Evolutionary conservation across 2,888 invertebrate species (phyloP).

Genomic region (Monochamus alternatus): DNA sequence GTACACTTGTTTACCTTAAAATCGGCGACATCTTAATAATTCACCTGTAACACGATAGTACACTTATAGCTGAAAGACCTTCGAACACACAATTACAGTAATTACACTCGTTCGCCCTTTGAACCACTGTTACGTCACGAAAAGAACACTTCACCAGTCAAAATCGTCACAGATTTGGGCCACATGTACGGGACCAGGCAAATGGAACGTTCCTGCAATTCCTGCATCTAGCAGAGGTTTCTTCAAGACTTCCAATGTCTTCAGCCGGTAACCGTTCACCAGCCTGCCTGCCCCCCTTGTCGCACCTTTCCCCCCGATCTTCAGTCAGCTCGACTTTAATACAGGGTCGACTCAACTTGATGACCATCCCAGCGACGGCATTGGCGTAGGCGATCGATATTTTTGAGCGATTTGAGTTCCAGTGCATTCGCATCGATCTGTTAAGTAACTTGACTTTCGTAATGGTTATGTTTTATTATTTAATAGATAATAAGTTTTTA

Average conservation of each 20-base stretch:
- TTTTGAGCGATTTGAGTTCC: background rate
- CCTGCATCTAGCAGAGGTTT: constrained; percentile 37
- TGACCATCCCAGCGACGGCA: constrained; percentile 31
- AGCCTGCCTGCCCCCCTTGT: constrained; percentile 46
- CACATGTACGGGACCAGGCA: background rate
- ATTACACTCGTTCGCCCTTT: background rate
- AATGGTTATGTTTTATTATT: too few relatives aligned
- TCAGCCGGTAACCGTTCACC: constrained; percentile 49
- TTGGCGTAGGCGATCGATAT: constrained; percentile 13
- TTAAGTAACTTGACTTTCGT: background rate
- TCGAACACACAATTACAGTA: constrained; percentile 12
- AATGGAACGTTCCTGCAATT: constrained; percentile 21
- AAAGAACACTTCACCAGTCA: constrained; percentile 18
- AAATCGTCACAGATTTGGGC: constrained; percentile 5
- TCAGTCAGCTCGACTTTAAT: constrained; percentile 44
- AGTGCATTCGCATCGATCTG: background rate
- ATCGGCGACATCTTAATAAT: background rate
- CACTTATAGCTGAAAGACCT: background rate
- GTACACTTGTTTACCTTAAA: constrained; percentile 20
- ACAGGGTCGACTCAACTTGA: constrained; percentile 37
- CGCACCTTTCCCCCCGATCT: constrained; percentile 45
- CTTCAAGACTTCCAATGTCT: constrained; percentile 39
- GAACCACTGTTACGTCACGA: constrained; percentile 4
- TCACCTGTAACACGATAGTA: constrained; percentile 8
- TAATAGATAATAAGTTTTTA: too few relatives aligned